Base-by-base conservation (phyloP, 2,888 invertebrate species). In the Clusia tigrina region DNA sequence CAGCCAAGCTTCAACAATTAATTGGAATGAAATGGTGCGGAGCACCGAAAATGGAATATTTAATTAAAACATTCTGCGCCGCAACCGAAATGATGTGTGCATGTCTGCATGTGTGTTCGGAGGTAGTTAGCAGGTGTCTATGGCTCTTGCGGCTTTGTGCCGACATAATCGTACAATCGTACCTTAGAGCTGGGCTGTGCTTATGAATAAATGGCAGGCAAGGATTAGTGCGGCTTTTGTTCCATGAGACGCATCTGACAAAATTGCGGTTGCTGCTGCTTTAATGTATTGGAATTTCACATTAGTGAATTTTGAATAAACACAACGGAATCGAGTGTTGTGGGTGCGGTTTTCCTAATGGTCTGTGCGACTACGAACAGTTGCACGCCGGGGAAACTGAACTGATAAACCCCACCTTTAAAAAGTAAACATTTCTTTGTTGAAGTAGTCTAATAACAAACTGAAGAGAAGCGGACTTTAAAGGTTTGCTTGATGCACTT, bases 31-130 rank as follows among this genome's bases (percentile, higher is more conserved):
- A 20, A 37, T 6, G 2, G 2, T 37, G 22, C 46, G 56, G 57
- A 55, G 26, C 51, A 61, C 15, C 25, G 46, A 69, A 75, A 75
- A 75, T 75, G 75, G 78, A 75, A 77, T 75, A 75, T 75, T 75
- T 75, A 75, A 75, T 75, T 75, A 75, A 75, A 77, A 76, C 78
- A 69, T 69, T 71, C 60, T 32, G 59, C 56, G 42, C 2, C 18
- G 52, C 15, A 54, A 48, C 48, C 48, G 2, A 3, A 48, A 20
- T 48, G 48, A 6, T 18, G 22, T 15, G 18, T 22, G 22, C 20
- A 3, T 52, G 52, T 52, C 20, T 52, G 52, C 52, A 24, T 48
- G n/a, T n/a, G n/a, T n/a, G n/a, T n/a, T n/a, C n/a, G n/a, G n/a
- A n/a, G n/a, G n/a, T n/a, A n/a, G n/a, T n/a, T 48, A 12, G 24